Evolutionary conservation across 2,888 invertebrate genomes (phyloP), one percentile per base, ranked within the genome.

Genomic region (Subacronicta megacephala): DNA sequence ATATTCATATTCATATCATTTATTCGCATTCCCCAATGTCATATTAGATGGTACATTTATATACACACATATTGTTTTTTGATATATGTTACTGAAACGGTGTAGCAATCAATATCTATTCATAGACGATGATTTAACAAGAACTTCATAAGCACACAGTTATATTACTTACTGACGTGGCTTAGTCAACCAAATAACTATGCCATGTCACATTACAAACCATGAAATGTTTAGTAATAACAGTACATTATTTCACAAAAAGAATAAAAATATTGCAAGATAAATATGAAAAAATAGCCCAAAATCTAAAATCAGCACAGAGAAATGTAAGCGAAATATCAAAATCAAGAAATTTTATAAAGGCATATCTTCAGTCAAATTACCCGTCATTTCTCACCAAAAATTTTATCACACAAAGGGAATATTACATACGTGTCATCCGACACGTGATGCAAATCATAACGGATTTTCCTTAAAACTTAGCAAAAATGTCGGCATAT

Each of bases 361-460:
- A 23, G 15, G 12, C 42, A 36, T 52, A 68, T 62, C 50, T 59
- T 10, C 17, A 23, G 45, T 37, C 43, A 59, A 65, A 75, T 75
- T 61, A 52, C 42, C 35, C 36, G 41, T 33, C 46, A 57, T 66
- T 60, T 63, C 17, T 64, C 47, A 33, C 49, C n/a, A 44, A 36
- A 61, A 69, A 50, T 51, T 20, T 68, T 72, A 55, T 62, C 69
- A 47, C 23, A 54, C 54, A 57, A 61, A 65, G 57, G 64, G 57
- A 74, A 68, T 63, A 72, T 69, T 62, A 72, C 62, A 59, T 36
- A 65, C 63, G 65, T 70, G 61, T 67, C 59, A 62, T 58, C 49
- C 46, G 35, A 62, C 65, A 78, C 78, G 78, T 79, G 79, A 82
- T 79, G 78, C 77, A 83, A 82, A 84, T 84, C 77, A 75, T 77